A percentile compares a stretch with the other conserved stretches of the same genome.
Evolutionary conservation across 2,113 vertebrate species (phyloP).

Genomic region (Pelmatolapia mariae): DNA sequence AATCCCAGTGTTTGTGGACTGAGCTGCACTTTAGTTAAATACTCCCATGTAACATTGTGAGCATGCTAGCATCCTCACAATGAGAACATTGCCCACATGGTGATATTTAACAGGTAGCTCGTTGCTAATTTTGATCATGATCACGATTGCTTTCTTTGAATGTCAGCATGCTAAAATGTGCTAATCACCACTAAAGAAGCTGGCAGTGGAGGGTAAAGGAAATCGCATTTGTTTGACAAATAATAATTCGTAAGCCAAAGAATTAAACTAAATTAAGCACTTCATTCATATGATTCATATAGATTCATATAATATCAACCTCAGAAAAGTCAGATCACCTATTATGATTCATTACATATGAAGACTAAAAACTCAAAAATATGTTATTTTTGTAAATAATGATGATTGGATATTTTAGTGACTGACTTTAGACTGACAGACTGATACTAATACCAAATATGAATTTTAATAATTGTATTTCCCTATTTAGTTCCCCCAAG

Average conservation of each 20-base stretch:
- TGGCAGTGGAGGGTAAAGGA: background rate
- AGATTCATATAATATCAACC: background rate
- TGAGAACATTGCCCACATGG: background rate
- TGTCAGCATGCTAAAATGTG: background rate
- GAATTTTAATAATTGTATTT: background rate
- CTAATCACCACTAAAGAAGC: background rate
- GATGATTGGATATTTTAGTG: background rate
- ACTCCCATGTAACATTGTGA: background rate
- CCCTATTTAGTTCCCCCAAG: background rate
- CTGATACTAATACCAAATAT: background rate
- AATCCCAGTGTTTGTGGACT: background rate
- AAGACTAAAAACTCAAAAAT: background rate
- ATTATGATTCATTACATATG: background rate
- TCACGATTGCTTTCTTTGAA: fast-evolving
- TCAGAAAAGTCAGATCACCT: background rate
- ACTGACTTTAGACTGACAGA: background rate
- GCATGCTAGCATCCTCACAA: background rate
- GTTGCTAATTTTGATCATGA: background rate
- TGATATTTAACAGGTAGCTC: background rate
- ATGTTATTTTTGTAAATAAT: background rate
- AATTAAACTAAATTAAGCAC: background rate
- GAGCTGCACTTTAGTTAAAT: background rate
- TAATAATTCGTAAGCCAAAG: background rate
- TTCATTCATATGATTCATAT: background rate
- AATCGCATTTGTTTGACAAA: background rate